Percentiles rank a stretch among this genome's conserved stretches.
Conservation (phyloP, 2,797 vertebrate genomes). For the Cichlasoma orientale region DNA sequence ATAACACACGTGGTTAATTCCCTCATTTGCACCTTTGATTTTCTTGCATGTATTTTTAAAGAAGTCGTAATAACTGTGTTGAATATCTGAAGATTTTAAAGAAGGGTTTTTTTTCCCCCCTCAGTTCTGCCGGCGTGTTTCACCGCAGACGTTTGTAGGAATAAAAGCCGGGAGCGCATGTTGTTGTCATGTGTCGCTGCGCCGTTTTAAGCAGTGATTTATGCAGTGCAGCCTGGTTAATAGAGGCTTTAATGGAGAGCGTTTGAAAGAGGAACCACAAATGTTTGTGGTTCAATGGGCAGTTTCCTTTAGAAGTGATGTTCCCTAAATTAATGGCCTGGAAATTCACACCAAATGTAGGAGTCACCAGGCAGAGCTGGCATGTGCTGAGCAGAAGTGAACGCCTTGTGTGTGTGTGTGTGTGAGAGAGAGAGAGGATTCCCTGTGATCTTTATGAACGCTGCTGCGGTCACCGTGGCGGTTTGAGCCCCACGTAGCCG, state of each 20-base stretch:
- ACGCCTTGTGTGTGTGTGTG: constrained; percentile 11
- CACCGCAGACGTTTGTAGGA: constrained; percentile 18
- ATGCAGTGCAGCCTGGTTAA: constrained; percentile 41
- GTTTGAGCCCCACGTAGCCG: constrained; percentile 71
- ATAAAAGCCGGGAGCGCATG: constrained; percentile 43
- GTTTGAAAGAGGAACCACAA: constrained; percentile 69
- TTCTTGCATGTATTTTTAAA: not conserved
- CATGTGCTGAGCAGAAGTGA: constrained; percentile 70
- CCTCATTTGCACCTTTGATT: not conserved
- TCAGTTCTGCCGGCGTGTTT: constrained; percentile 7
- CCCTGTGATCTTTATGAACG: constrained; percentile 76
- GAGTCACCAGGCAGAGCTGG: constrained; percentile 54
- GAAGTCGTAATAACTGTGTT: not conserved
- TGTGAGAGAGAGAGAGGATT: constrained; percentile 39
- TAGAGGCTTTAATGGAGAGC: constrained; percentile 53
- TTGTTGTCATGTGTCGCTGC: constrained; percentile 48
- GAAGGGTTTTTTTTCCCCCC: not conserved
- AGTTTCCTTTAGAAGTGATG: constrained; percentile 67
- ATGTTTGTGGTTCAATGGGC: constrained; percentile 46
- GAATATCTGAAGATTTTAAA: not conserved
- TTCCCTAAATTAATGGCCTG: constrained; percentile 66
- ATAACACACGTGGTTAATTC: not conserved
- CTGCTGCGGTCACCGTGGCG: constrained; percentile 61
- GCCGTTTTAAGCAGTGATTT: constrained; percentile 43
- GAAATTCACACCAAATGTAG: constrained; percentile 74